Conservation (phyloP, 1,140 invertebrate genomes). For the Ceratina calcarata region DNA sequence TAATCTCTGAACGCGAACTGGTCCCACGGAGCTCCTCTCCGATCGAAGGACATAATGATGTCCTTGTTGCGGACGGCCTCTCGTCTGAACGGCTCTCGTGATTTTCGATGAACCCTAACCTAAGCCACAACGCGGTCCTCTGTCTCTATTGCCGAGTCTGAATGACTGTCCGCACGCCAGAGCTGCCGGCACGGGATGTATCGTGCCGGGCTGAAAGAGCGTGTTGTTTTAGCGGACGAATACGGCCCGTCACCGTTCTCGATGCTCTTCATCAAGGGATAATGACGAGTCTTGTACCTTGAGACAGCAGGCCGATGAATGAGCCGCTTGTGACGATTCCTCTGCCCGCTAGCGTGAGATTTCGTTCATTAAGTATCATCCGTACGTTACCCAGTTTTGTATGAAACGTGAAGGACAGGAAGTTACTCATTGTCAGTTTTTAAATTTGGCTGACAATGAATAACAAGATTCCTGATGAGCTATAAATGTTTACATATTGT, state of each 20-base stretch:
- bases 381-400: constrained; percentile 14
- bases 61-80: constrained; percentile 56
- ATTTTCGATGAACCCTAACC: constrained; percentile 59
- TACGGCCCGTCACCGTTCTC: constrained; percentile 64
- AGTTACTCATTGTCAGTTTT: background rate
- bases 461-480: no score
- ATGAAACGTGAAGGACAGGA: constrained; percentile 18
- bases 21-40: constrained; percentile 18
- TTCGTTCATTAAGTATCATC: background rate
- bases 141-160: constrained; percentile 57
- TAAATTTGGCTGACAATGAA: no score
- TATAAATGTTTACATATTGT: no score
- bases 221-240: constrained; percentile 68
- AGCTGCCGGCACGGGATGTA: constrained; percentile 8
- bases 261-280: constrained; percentile 72
- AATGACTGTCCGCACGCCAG: constrained; percentile 58
- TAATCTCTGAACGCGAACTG: constrained; percentile 35
- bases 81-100: constrained; percentile 10
- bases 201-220: constrained; percentile 61
- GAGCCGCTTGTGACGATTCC: constrained; percentile 60
- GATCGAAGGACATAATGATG: constrained; percentile 68
- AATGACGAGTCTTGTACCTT: constrained; percentile 73
- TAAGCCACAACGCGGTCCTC: constrained; percentile 60
- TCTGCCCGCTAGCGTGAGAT: constrained; percentile 10
- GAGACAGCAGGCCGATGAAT: constrained; percentile 64